Conservation (phyloP, 2,888 invertebrate species). For the Onchidella celtica region DNA sequence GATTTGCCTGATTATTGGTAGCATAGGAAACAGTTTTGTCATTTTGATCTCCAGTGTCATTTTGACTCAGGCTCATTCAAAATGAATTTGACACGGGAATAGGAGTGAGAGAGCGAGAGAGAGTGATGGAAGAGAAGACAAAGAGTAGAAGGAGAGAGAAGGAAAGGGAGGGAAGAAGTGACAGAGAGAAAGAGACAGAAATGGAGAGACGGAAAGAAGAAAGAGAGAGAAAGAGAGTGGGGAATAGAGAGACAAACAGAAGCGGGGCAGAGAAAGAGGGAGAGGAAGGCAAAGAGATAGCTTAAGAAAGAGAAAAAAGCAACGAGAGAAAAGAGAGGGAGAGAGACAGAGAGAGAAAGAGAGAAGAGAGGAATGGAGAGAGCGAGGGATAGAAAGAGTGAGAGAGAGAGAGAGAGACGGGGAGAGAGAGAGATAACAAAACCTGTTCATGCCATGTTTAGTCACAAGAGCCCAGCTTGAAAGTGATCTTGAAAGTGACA, state of each 20-base stretch:
- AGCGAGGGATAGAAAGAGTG: not conserved
- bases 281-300: not conserved
- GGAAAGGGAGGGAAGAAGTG: not conserved
- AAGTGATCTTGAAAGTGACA: too few relatives aligned
- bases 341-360: not conserved
- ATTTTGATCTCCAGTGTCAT: too few relatives aligned
- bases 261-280: not conserved
- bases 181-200: not conserved
- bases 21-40: too few relatives aligned
- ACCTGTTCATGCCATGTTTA: too few relatives aligned
- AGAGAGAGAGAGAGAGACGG: not conserved
- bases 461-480: too few relatives aligned
- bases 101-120: not conserved
- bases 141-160: not conserved
- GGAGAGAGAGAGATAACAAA: not conserved
- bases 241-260: not conserved
- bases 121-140: not conserved
- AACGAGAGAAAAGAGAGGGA: not conserved
- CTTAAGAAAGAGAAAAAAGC: too few relatives aligned
- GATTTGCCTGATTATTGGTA: too few relatives aligned
- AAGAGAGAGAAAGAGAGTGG: not conserved
- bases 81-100: not conserved
- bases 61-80: too few relatives aligned
- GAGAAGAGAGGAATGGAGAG: not conserved
- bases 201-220: not conserved